A percentile compares a stretch with the other conserved stretches of the same genome.
phyloP scores from a whole-genome alignment of 2,888 invertebrate species.

The Callosobruchus maculatus region DNA sequence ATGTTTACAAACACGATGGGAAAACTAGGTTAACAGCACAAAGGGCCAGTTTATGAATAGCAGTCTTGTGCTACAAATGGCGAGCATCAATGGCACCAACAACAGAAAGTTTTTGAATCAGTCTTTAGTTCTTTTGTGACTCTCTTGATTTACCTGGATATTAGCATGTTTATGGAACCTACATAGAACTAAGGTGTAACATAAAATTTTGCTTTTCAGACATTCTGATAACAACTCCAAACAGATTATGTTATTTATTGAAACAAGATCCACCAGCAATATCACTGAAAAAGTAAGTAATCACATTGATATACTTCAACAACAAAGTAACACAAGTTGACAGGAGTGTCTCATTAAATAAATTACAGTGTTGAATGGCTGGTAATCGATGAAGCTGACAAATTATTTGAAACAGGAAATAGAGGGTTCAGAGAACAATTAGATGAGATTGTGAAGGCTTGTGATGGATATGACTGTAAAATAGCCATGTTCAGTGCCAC shows the following conservation, averaged over 20 bases:
- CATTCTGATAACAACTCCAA: constrained; percentile 92
- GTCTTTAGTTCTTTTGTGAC: too few relatives aligned
- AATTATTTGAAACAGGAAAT: constrained; percentile 84
- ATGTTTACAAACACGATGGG: too few relatives aligned
- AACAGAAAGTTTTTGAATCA: too few relatives aligned
- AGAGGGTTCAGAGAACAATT: constrained; percentile 84
- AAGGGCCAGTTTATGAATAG: too few relatives aligned
- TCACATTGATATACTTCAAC: background rate
- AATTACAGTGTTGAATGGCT: constrained; percentile 79
- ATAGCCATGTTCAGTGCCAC: constrained; percentile 94
- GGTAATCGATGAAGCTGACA: constrained; percentile 94
- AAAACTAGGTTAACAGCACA: too few relatives aligned
- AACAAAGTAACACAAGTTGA: too few relatives aligned
- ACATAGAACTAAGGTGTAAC: background rate
- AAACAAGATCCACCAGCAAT: constrained; percentile 75
- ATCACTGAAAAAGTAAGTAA: constrained; percentile 65
- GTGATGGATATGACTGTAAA: constrained; percentile 56
- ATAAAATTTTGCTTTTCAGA: constrained; percentile 52
- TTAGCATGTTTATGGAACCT: too few relatives aligned
- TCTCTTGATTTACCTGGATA: too few relatives aligned
- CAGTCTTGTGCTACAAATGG: too few relatives aligned
- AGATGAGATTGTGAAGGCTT: constrained; percentile 69
- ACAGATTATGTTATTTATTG: constrained; percentile 80
- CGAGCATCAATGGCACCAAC: too few relatives aligned
- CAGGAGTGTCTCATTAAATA: too few relatives aligned